These are phyloP conservation scores for Steinernema hermaphroditum DNA, from an alignment of 2,888 invertebrate genomes.

Conservation along the genomic window DNA sequence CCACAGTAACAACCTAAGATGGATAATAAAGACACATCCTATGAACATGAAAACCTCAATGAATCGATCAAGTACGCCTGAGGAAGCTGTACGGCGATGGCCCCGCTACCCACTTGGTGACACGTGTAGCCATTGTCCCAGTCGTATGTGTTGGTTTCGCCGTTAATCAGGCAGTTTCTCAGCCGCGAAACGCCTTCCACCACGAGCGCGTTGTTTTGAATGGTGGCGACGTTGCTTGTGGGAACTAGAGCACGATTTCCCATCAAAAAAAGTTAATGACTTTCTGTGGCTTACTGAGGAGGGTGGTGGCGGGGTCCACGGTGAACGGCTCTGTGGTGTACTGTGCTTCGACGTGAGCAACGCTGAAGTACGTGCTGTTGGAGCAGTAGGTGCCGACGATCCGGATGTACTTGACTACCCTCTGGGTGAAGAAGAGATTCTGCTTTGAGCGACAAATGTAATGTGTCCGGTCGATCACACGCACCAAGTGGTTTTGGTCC, in stretches of 20 bases:
- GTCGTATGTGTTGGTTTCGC: slow-evolving; percentile 90
- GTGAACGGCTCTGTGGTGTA: slow-evolving; percentile 79
- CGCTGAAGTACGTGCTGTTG: slow-evolving; percentile 84
- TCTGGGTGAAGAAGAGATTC: slow-evolving; percentile 83
- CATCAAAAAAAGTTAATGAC: background rate
- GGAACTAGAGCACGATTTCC: slow-evolving; percentile 73
- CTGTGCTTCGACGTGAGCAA: slow-evolving; percentile 87
- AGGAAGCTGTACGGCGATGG: slow-evolving; percentile 89
- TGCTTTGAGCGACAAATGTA: slow-evolving; percentile 97
- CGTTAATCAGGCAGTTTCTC: slow-evolving; percentile 91
- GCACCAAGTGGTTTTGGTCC: slow-evolving; percentile 91
- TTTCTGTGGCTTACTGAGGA: slow-evolving; percentile 69
- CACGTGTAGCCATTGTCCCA: slow-evolving; percentile 90
- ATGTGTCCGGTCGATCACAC: slow-evolving; percentile 86
- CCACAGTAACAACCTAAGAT: slow-evolving; percentile 81
- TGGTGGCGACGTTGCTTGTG: slow-evolving; percentile 85
- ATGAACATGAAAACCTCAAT: no score
- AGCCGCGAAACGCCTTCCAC: slow-evolving; percentile 92
- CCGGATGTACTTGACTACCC: slow-evolving; percentile 78
- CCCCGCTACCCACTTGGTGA: slow-evolving; percentile 77
- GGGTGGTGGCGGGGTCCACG: slow-evolving; percentile 74
- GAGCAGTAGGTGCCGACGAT: slow-evolving; percentile 87
- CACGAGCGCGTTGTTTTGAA: slow-evolving; percentile 85
- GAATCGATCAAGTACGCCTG: slow-evolving; percentile 92
- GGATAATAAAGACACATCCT: background rate